A percentile compares a stretch with the other conserved stretches of the same genome.
Evolutionary conservation across 2,113 vertebrate species (phyloP).

Genomic region (Aspidoscelis tigris): DNA sequence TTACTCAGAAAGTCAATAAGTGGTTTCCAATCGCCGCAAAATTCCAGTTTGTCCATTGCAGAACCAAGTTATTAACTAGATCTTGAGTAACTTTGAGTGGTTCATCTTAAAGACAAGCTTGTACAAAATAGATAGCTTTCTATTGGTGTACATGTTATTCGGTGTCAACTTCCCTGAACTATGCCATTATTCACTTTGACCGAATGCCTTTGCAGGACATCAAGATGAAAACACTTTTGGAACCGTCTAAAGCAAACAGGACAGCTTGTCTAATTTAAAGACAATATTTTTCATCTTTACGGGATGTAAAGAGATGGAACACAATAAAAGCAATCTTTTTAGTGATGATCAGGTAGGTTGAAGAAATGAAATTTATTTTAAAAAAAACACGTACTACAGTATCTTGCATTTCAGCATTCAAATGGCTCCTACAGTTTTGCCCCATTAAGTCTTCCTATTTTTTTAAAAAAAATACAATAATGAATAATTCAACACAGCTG

Average conservation of each 20-base stretch:
- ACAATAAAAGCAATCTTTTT: slow-evolving; percentile 60
- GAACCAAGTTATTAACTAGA: slow-evolving; percentile 60
- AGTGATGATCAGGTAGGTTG: slow-evolving; percentile 61
- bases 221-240: slow-evolving; percentile 44
- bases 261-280: slow-evolving; percentile 60
- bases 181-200: slow-evolving; percentile 53
- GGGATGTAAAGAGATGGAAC: slow-evolving; percentile 37
- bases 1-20: too few species aligned
- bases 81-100: slow-evolving; percentile 40
- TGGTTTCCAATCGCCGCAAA: too few species aligned
- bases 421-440: slow-evolving; percentile 58
- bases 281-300: slow-evolving; percentile 52
- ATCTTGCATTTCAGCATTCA: slow-evolving; percentile 60
- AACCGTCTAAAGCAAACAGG: slow-evolving; percentile 45
- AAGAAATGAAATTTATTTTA: slow-evolving; percentile 56
- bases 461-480: slow-evolving; percentile 50
- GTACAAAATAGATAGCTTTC: slow-evolving; percentile 52
- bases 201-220: slow-evolving; percentile 55
- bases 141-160: slow-evolving; percentile 38
- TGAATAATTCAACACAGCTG: slow-evolving; percentile 72
- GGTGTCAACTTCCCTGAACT: slow-evolving; percentile 42
- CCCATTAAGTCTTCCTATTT: slow-evolving; percentile 59
- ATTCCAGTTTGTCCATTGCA: neutral
- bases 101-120: slow-evolving; percentile 51
- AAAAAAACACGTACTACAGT: slow-evolving; percentile 36